These are phyloP conservation scores for Camptogramma bilineatum DNA, from an alignment of 2,888 invertebrate genomes.

Conservation along the genomic window DNA sequence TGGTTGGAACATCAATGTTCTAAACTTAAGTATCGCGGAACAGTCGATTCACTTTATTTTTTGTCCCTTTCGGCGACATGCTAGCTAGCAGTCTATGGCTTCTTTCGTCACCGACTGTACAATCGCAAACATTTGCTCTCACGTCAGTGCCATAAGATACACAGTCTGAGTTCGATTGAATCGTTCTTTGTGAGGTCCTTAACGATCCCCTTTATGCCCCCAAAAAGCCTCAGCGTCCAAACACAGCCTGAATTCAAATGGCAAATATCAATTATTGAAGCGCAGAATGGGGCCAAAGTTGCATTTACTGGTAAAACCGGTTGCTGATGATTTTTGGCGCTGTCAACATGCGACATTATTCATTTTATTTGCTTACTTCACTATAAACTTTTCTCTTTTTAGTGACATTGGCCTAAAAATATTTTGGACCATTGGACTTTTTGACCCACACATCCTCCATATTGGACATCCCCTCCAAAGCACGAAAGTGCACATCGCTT, in stretches of 20 bases:
- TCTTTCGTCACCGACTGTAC: constrained; percentile 26
- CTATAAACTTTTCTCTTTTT: too few species aligned
- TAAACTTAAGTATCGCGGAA: too few species aligned
- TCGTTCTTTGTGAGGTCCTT: constrained; percentile 62
- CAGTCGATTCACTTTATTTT: too few species aligned
- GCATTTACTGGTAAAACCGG: constrained; percentile 14
- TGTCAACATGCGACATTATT: background rate
- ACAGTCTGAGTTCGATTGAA: constrained; percentile 62
- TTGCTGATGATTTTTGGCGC: background rate
- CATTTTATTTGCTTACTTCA: too few species aligned
- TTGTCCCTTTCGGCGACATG: background rate
- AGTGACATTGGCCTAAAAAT: too few species aligned
- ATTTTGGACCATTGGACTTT: too few species aligned
- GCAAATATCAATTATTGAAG: constrained; percentile 59
- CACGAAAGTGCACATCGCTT: too few species aligned
- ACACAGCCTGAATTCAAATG: constrained; percentile 71
- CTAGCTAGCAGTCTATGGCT: background rate
- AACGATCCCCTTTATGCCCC: constrained; percentile 39
- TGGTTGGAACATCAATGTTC: too few species aligned
- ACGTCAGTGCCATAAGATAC: constrained; percentile 65
- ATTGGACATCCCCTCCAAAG: too few species aligned
- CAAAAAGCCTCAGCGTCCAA: constrained; percentile 47
- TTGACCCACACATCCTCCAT: too few species aligned
- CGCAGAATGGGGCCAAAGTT: constrained; percentile 27
- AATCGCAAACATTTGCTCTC: constrained; percentile 58